These are phyloP conservation scores for Crematogaster levior DNA, from an alignment of 2,888 invertebrate genomes.

Conservation along the genomic window DNA sequence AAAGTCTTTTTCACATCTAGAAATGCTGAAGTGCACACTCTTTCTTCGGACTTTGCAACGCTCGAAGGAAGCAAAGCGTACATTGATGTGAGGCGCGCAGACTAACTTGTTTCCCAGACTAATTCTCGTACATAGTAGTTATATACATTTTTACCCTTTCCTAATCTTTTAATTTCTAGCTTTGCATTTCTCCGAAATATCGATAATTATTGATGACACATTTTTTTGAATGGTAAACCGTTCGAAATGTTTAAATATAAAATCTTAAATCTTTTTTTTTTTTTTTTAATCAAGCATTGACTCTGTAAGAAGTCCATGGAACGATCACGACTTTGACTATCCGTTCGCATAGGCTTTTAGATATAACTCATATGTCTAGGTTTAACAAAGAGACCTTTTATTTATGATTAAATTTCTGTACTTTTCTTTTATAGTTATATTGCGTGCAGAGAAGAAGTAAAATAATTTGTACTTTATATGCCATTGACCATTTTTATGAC, in stretches of 20 bases:
- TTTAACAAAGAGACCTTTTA: constrained; percentile 68
- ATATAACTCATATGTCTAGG: constrained; percentile 74
- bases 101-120: neutral
- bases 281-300: neutral
- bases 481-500: constrained; percentile 54
- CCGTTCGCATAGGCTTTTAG: constrained; percentile 78
- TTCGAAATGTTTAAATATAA: neutral
- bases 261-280: no score
- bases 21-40: neutral
- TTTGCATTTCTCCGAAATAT: neutral
- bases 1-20: neutral
- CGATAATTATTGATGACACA: neutral
- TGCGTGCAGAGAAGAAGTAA: constrained; percentile 61
- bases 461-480: constrained; percentile 63
- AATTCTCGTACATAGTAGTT: neutral
- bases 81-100: neutral
- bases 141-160: neutral
- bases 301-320: neutral
- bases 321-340: constrained; percentile 21
- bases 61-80: constrained; percentile 1
- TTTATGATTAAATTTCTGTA: constrained; percentile 71
- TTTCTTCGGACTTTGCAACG: neutral
- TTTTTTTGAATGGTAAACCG: neutral
- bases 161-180: constrained; percentile 11
- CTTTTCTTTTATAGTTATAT: constrained; percentile 63